These are phyloP conservation scores for Margarornis squamiger DNA, from an alignment of 2,797 vertebrate species.

Conservation along the genomic window DNA sequence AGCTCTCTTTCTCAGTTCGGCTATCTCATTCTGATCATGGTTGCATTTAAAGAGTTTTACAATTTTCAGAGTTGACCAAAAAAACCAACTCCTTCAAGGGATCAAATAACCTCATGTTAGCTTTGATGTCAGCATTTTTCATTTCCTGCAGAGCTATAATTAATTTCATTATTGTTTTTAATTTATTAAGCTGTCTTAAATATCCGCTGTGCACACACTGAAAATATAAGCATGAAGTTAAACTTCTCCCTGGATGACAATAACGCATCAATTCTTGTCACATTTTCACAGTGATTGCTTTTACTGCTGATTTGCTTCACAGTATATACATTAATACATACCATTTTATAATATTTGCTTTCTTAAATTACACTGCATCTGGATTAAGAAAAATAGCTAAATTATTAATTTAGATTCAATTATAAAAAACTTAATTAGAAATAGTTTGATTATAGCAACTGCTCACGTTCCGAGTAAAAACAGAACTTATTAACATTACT, in stretches of 20 bases:
- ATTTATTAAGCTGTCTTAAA: neutral
- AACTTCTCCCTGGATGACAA: neutral
- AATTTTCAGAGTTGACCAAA: neutral
- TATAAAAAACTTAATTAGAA: neutral
- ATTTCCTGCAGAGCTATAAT: neutral
- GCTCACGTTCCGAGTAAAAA: neutral
- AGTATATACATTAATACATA: neutral
- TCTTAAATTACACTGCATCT: neutral
- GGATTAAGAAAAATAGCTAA: neutral
- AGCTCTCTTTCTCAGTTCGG: neutral
- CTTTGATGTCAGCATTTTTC: neutral
- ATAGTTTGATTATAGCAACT: neutral
- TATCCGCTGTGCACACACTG: neutral
- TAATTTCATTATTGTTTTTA: conserved; percentile 1
- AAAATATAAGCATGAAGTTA: neutral
- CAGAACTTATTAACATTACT: neutral
- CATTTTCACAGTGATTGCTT: conserved; percentile 17
- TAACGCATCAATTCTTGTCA: neutral
- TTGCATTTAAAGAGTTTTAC: neutral
- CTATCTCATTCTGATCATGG: neutral
- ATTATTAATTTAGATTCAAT: neutral
- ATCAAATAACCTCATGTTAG: neutral
- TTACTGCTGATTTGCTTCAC: neutral
- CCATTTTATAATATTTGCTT: neutral
- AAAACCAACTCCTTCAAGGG: neutral